phyloP scores from a whole-genome alignment of 2,797 vertebrate species.

The Falco rusticolus region DNA sequence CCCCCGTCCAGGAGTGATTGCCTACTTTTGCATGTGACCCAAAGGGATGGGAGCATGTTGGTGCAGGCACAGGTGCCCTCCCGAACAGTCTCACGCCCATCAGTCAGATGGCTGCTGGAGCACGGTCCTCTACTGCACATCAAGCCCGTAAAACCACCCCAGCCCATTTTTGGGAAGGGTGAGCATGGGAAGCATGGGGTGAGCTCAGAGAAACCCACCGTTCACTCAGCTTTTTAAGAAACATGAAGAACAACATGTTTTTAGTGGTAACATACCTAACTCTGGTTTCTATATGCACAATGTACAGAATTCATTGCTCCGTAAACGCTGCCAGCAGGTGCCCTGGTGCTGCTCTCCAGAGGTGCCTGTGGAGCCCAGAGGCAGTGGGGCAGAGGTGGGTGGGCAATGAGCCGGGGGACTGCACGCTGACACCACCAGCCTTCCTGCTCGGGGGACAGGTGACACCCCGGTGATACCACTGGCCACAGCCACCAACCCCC shows the following conservation, averaged over 20 bases:
- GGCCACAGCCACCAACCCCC: no score
- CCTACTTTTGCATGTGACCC: neutral
- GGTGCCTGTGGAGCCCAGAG: neutral
- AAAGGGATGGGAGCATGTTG: neutral
- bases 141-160: neutral
- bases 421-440: neutral
- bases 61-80: neutral
- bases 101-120: neutral
- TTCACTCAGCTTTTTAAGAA: neutral
- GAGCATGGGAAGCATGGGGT: neutral
- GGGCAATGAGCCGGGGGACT: neutral
- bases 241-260: neutral
- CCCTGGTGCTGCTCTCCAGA: neutral
- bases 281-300: neutral
- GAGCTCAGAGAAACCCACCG: neutral
- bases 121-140: neutral
- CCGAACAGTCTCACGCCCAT: neutral
- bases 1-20: neutral
- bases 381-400: no score
- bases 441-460: neutral
- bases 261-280: no score
- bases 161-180: neutral
- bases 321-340: neutral
- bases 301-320: accelerated
- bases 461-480: neutral